Evolutionary conservation across 2,797 vertebrate species (phyloP).

Genomic region (Sebastes hubbsi): DNA sequence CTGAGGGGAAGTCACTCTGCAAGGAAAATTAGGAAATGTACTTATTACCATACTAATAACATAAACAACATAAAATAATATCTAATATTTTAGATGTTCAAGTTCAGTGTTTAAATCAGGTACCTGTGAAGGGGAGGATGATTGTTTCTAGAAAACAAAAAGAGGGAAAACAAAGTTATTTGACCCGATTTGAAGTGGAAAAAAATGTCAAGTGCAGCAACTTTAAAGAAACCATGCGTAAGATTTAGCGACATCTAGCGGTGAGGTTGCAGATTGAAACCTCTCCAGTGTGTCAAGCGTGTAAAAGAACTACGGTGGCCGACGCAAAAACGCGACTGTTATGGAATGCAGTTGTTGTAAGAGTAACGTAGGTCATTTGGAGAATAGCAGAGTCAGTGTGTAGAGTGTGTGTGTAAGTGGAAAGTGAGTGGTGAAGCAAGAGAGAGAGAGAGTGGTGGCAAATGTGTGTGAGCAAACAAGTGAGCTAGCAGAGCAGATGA

Average conservation of each 20-base stretch:
- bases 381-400: not conserved
- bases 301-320: no score
- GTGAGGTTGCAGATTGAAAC: no score
- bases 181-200: not conserved
- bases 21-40: slow-evolving; percentile 37
- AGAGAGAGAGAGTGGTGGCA: no score
- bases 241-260: no score
- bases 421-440: no score
- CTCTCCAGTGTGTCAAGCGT: no score
- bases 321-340: no score
- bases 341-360: no score
- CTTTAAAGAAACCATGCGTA: not conserved
- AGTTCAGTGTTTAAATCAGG: not conserved
- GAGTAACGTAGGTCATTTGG: not conserved
- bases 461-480: no score
- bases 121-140: slow-evolving; percentile 93
- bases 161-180: slow-evolving; percentile 6
- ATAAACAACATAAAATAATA: not conserved
- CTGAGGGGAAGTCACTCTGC: slow-evolving; percentile 85
- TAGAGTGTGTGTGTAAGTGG: not conserved
- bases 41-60: not conserved
- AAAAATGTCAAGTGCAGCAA: not conserved
- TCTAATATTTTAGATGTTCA: not conserved
- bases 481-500: no score
- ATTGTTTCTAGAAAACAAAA: slow-evolving; percentile 86